Evolutionary conservation across 2,888 invertebrate genomes (phyloP).

Genomic region (Ormyrus nitidulus): DNA sequence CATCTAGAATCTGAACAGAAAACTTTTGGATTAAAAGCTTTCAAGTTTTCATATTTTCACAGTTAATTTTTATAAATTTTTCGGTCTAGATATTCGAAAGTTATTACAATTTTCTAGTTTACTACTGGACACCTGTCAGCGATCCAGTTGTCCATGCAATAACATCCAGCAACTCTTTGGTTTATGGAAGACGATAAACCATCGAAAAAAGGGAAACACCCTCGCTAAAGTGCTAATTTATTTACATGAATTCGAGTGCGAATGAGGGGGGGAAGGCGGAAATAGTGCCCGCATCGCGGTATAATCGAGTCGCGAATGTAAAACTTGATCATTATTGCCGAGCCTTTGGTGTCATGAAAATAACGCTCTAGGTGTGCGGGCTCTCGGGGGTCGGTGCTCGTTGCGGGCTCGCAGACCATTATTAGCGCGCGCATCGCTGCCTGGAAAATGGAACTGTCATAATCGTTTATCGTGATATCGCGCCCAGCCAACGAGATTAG

Average conservation of each 20-base stretch:
- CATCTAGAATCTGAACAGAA: too few relatives aligned
- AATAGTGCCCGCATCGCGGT: background rate
- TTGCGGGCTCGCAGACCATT: background rate
- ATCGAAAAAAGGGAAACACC: too few relatives aligned
- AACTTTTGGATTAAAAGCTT: too few relatives aligned
- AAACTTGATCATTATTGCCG: conserved; percentile 46
- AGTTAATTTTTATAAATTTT: too few relatives aligned
- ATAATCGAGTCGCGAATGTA: conserved; percentile 35
- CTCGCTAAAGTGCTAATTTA: conserved; percentile 11
- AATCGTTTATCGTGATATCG: conserved; percentile 43
- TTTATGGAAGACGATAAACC: too few relatives aligned
- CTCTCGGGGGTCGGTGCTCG: background rate
- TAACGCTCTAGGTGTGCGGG: background rate
- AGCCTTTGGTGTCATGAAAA: conserved; percentile 11
- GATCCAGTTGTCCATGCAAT: too few relatives aligned
- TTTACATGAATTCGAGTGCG: conserved; percentile 15
- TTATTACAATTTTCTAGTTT: too few relatives aligned
- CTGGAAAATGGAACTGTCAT: conserved; percentile 38
- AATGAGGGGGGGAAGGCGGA: background rate
- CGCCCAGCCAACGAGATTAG: conserved; percentile 6
- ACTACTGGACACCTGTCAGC: too few relatives aligned
- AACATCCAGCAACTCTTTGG: too few relatives aligned
- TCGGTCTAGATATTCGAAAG: too few relatives aligned
- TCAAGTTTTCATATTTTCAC: too few relatives aligned
- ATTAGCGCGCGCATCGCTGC: conserved; percentile 12